Base-by-base conservation (phyloP, 1,140 invertebrate species). In the Danaus plexippus region DNA sequence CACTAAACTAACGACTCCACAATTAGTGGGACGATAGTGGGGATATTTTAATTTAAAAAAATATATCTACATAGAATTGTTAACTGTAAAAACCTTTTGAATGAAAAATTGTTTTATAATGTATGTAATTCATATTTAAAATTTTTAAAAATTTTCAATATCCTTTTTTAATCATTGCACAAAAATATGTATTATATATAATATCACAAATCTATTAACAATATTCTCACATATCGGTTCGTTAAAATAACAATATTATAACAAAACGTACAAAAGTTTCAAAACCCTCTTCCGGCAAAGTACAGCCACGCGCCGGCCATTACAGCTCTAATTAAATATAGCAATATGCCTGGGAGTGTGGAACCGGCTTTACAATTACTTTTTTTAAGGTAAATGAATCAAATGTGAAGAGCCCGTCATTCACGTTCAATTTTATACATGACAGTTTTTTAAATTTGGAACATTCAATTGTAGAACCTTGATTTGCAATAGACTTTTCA, bases 1-100 rank as follows among this genome's bases (percentile, higher is more conserved):
- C 66, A 68, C 48, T 48, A 54, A 61, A 57, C 54, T 68, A 68
- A 61, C 60, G 66, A 65, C 54, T 58, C 43, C 60, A 45, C 54
- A 68, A 65, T 68, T 64, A 64, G 51, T 58, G 47, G 12, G 48
- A 11, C 43, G 15, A 3, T 18, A 46, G 52, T 22, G 47, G 13
- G 32, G 47, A 43, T 50, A 50, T 13, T 18, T 48, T 59, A 54
- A 50, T 47, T 55, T 40, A 54, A 41, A 40, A 12, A 54, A 51
- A 51, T 54, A 60, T 51, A 8, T 43, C 1, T 52, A 15, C 43
- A 8, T n/a, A 0, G 2, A 12, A 18, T 13, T 47, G 8, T 47
- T 9, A 13, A 9, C 9, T n/a, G 46, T 9, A 7, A 15, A 13
- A 47, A 13, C 18, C 7, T 6, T 15, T 9, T 15, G 46, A 1